These are phyloP conservation scores for Copidosoma aretas DNA, from an alignment of 2,888 invertebrate species.

Conservation along the genomic window DNA sequence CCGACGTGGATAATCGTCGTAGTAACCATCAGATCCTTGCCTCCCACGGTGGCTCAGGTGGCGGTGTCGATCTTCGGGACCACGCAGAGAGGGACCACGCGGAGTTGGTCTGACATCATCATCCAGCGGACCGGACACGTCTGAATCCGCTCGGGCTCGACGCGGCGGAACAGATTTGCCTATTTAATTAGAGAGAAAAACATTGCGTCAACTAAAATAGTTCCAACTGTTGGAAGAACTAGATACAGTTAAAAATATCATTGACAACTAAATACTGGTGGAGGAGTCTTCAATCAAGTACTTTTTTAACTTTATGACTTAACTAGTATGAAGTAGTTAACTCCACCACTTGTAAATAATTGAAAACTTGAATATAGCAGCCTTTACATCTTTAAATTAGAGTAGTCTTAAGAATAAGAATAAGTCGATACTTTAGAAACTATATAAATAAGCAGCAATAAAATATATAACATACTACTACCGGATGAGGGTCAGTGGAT, in stretches of 20 bases:
- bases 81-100: slow-evolving; percentile 46
- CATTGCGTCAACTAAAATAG: background rate
- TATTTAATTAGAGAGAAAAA: slow-evolving; percentile 1
- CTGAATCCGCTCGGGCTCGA: slow-evolving; percentile 57
- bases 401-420: background rate
- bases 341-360: too few species aligned
- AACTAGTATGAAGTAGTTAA: too few species aligned
- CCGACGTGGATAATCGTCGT: slow-evolving; percentile 46
- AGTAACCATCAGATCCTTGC: slow-evolving; percentile 47
- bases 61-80: slow-evolving; percentile 54
- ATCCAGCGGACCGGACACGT: slow-evolving; percentile 54
- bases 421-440: slow-evolving; percentile 15
- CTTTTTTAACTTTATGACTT: too few species aligned
- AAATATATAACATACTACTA: slow-evolving; percentile 13
- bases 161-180: slow-evolving; percentile 43
- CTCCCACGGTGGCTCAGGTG: slow-evolving; percentile 35
- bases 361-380: too few species aligned
- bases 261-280: too few species aligned
- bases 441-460: slow-evolving; percentile 18
- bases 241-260: background rate
- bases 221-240: background rate
- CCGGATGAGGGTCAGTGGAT: too few species aligned
- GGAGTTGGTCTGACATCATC: slow-evolving; percentile 55
- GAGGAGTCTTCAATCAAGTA: too few species aligned
- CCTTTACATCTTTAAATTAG: too few species aligned